phyloP scores from a whole-genome alignment of 1,140 invertebrate species.

The Anthonomus grandis region DNA sequence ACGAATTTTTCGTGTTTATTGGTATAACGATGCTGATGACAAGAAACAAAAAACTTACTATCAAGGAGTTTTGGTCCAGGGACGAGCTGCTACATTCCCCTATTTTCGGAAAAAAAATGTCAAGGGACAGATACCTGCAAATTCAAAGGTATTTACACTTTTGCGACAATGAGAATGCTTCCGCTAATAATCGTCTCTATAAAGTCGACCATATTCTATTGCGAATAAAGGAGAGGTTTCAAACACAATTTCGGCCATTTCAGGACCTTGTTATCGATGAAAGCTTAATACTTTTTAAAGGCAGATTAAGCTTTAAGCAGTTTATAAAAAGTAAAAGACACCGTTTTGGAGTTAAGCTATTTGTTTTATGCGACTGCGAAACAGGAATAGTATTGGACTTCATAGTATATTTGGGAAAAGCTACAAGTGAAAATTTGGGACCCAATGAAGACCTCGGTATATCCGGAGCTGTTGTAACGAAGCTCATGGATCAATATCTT shows the following conservation, averaged over 20 bases:
- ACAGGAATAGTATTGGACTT: slow-evolving; percentile 19
- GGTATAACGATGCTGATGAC: no score
- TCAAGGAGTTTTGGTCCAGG: no score
- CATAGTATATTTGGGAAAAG: slow-evolving; percentile 17
- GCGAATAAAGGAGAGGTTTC: background rate
- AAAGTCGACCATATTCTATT: background rate
- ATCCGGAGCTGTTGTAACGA: slow-evolving; percentile 42
- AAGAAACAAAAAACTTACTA: no score
- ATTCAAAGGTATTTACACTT: no score
- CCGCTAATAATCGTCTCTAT: background rate
- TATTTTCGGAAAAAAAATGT: no score
- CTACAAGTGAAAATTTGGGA: background rate
- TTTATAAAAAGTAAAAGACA: slow-evolving; percentile 44
- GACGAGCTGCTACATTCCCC: no score
- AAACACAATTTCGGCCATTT: slow-evolving; percentile 24
- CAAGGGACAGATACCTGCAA: no score
- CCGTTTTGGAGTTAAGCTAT: slow-evolving; percentile 19
- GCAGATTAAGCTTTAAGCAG: slow-evolving; percentile 44
- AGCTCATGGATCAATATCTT: slow-evolving; percentile 37
- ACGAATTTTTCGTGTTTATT: no score
- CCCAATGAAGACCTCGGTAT: slow-evolving; percentile 3
- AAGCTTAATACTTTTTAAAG: slow-evolving; percentile 42
- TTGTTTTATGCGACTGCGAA: slow-evolving; percentile 13
- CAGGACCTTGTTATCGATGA: slow-evolving; percentile 33
- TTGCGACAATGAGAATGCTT: no score